Evolutionary conservation across 2,797 vertebrate genomes (phyloP).

Genomic region (Hylomyscus alleni): DNA sequence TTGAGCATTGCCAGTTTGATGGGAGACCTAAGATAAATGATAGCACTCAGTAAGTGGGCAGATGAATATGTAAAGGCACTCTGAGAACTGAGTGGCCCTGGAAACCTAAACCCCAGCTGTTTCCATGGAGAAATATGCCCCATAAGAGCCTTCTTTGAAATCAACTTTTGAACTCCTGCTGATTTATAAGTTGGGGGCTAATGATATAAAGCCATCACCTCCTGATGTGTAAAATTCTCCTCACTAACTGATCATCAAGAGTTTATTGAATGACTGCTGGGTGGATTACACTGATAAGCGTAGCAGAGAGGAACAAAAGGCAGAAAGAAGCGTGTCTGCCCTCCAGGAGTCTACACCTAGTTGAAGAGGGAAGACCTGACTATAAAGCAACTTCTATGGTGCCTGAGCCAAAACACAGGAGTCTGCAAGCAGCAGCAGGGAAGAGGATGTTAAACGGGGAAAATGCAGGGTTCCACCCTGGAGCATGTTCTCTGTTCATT

Average conservation of each 20-base stretch:
- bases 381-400: background rate
- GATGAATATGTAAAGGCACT: background rate
- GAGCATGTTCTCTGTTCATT: conserved; percentile 27
- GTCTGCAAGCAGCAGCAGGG: background rate
- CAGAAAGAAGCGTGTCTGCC: conserved; percentile 33
- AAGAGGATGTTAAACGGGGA: conserved; percentile 29
- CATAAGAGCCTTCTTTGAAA: conserved; percentile 58
- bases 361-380: background rate
- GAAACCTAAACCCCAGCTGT: conserved; percentile 54
- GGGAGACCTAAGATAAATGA: background rate
- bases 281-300: conserved; percentile 60
- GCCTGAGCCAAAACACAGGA: background rate
- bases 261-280: conserved; percentile 60
- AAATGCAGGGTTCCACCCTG: conserved; percentile 18
- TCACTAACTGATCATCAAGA: conserved; percentile 24
- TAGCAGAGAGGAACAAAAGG: conserved; percentile 69
- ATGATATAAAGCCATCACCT: conserved; percentile 65
- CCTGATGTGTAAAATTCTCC: conserved; percentile 70
- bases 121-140: conserved; percentile 72
- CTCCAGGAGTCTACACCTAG: conserved; percentile 17
- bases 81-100: conserved; percentile 62
- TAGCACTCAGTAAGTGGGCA: background rate
- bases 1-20: background rate
- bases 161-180: conserved; percentile 60
- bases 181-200: conserved; percentile 62